These are phyloP conservation scores for Ridgeia piscesae DNA, from an alignment of 1,140 invertebrate genomes.

Conservation along the genomic window DNA sequence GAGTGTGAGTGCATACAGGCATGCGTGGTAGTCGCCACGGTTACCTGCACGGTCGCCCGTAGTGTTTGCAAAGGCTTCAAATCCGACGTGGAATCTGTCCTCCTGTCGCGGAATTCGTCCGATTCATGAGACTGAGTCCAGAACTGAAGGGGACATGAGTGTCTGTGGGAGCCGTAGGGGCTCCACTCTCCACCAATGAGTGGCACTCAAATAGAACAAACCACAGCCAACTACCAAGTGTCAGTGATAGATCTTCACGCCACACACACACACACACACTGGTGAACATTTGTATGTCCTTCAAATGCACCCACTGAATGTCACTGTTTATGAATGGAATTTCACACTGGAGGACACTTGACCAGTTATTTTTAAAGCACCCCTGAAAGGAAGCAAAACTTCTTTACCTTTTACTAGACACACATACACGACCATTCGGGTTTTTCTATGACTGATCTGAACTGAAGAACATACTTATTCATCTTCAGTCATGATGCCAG, in stretches of 20 bases:
- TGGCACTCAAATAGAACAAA: background rate
- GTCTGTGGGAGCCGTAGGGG: background rate
- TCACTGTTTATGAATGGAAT: background rate
- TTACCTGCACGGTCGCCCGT: background rate
- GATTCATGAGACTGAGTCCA: background rate
- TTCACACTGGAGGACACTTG: background rate
- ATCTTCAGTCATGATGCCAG: no score
- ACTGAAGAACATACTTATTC: no score
- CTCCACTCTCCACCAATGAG: background rate
- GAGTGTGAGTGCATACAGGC: background rate
- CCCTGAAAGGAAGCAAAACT: no score
- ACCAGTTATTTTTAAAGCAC: background rate
- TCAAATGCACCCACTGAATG: background rate
- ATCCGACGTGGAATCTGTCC: background rate
- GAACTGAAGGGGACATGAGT: background rate
- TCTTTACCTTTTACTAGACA: no score
- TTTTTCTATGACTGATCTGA: background rate
- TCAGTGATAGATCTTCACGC: background rate
- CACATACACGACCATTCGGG: background rate
- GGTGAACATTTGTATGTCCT: background rate
- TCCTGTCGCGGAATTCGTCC: background rate
- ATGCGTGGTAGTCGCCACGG: background rate
- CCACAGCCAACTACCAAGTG: background rate
- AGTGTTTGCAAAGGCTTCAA: conserved; percentile 5
- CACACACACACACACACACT: background rate